A percentile compares a stretch with the other conserved stretches of the same genome.
These are phyloP conservation scores for Rhingia campestris DNA, from an alignment of 2,888 invertebrate genomes.

Conservation along the genomic window DNA sequence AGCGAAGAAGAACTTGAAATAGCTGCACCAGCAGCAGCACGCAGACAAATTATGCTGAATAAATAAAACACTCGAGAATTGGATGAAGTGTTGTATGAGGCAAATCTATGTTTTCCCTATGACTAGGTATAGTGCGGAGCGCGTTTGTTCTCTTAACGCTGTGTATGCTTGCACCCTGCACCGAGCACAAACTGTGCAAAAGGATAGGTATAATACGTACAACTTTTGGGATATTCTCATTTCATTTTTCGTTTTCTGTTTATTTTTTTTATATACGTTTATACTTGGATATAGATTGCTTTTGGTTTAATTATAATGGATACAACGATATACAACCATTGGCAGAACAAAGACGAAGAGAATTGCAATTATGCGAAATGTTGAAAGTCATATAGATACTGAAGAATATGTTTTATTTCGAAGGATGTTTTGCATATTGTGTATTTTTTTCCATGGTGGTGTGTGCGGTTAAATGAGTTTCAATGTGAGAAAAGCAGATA, in stretches of 20 bases:
- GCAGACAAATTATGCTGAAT: slow-evolving; percentile 76
- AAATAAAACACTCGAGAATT: slow-evolving; percentile 76
- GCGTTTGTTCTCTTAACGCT: no score
- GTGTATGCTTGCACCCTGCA: slow-evolving; percentile 4
- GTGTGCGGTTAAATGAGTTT: slow-evolving; percentile 48
- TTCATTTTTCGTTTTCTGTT: slow-evolving; percentile 7
- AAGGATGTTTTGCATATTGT: slow-evolving; percentile 58
- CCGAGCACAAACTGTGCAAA: slow-evolving; percentile 11
- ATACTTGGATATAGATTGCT: slow-evolving; percentile 38
- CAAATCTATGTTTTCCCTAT: slow-evolving; percentile 67
- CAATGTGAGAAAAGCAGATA: slow-evolving; percentile 17
- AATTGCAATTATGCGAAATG: slow-evolving; percentile 56
- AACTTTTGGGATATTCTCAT: slow-evolving; percentile 50
- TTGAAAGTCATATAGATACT: slow-evolving; percentile 23
- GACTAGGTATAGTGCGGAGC: slow-evolving; percentile 5
- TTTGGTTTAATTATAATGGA: slow-evolving; percentile 71
- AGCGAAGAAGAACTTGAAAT: background rate
- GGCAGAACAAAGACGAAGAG: slow-evolving; percentile 31
- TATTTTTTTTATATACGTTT: slow-evolving; percentile 60
- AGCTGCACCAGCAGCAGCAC: slow-evolving; percentile 50
- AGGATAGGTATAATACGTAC: slow-evolving; percentile 54
- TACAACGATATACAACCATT: slow-evolving; percentile 62
- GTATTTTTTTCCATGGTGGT: slow-evolving; percentile 3
- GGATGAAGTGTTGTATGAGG: slow-evolving; percentile 74
- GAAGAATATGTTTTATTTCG: slow-evolving; percentile 7